A percentile compares a stretch with the other conserved stretches of the same genome.
phyloP scores from a whole-genome alignment of 2,888 invertebrate genomes.

The Bimastos eiseni region DNA sequence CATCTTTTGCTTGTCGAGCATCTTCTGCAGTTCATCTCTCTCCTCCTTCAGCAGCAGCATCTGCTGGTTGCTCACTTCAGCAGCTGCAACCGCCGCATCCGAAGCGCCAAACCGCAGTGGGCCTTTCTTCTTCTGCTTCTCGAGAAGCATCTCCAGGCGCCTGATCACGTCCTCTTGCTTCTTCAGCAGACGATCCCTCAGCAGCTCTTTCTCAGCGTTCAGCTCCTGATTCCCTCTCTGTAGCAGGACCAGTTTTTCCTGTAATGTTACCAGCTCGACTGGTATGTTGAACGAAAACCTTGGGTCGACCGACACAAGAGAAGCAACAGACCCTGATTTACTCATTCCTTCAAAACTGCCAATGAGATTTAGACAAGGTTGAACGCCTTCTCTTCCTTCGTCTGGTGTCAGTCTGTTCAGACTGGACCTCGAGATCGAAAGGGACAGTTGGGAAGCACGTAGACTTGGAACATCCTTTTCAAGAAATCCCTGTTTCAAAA shows the following conservation, averaged over 20 bases:
- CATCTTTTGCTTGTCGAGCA: conserved; percentile 33
- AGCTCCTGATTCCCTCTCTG: conserved; percentile 36
- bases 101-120: conserved; percentile 26
- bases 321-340: conserved; percentile 28
- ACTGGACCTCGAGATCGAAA: conserved; percentile 27
- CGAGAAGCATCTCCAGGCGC: conserved; percentile 29
- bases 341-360: conserved; percentile 15
- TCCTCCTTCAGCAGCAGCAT: conserved; percentile 35
- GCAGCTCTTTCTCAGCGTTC: conserved; percentile 31
- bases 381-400: neutral
- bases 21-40: conserved; percentile 37
- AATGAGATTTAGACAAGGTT: neutral
- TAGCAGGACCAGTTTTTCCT: conserved; percentile 39
- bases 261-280: conserved; percentile 33
- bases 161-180: conserved; percentile 35
- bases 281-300: conserved; percentile 35
- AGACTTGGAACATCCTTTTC: neutral
- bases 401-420: conserved; percentile 25
- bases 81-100: neutral
- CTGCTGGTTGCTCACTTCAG: conserved; percentile 34
- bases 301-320: conserved; percentile 33
- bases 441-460: neutral
- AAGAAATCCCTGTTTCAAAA: neutral
- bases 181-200: conserved; percentile 31
- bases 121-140: conserved; percentile 31